Percentiles rank a stretch among this genome's conserved stretches.
Evolutionary conservation across 2,113 vertebrate species (phyloP).

Genomic region (Malurus cyaneus): DNA sequence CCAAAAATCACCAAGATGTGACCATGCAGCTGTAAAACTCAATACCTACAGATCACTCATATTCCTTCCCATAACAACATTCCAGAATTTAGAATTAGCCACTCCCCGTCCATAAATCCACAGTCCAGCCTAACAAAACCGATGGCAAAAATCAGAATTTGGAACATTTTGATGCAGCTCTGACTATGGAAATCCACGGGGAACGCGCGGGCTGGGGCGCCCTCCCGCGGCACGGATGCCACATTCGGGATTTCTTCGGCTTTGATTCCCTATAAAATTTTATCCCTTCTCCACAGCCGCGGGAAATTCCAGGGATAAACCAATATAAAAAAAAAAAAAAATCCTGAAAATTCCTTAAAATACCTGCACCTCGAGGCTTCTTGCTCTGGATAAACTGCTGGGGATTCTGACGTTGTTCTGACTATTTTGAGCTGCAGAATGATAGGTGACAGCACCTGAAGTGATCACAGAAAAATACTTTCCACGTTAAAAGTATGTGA

Average conservation of each 20-base stretch:
- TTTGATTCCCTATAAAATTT: accelerated
- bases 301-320: neutral
- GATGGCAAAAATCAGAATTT: accelerated
- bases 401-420: neutral
- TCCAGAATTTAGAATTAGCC: accelerated
- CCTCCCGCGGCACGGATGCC: neutral
- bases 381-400: neutral
- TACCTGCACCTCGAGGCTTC: neutral
- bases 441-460: neutral
- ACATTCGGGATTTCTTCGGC: accelerated
- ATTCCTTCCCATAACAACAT: accelerated
- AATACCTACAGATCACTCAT: accelerated
- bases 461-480: neutral
- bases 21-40: too few species aligned
- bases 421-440: neutral
- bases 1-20: neutral
- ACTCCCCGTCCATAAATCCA: accelerated
- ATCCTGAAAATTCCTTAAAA: neutral
- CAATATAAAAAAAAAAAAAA: accelerated
- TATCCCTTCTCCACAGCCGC: accelerated
- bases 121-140: accelerated
- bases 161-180: accelerated
- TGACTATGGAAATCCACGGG: neutral
- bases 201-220: neutral
- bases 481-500: neutral